Conservation (phyloP, 1,140 invertebrate genomes). For the Drosophila sucinea region DNA sequence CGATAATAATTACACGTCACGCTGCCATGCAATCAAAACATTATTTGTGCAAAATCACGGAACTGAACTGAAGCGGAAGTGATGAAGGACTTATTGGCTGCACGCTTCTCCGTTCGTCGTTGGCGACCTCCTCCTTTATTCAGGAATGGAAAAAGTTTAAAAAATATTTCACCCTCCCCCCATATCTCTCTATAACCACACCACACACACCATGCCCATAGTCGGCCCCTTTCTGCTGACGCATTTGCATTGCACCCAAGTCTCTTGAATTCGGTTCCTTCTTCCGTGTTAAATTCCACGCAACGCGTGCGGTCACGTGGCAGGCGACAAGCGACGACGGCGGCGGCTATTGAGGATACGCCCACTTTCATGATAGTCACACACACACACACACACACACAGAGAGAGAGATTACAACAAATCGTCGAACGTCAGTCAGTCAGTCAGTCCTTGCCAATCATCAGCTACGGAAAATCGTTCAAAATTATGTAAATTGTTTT, state of each 20-base stretch:
- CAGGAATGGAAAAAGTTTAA: conserved; percentile 60
- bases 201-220: conserved; percentile 16
- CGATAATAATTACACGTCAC: conserved; percentile 83
- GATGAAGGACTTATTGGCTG: conserved; percentile 83
- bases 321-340: conserved; percentile 22
- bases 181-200: background rate
- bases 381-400: conserved; percentile 39
- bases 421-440: conserved; percentile 52
- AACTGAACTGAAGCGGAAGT: conserved; percentile 82
- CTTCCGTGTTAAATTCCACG: conserved; percentile 75
- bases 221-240: background rate
- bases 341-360: conserved; percentile 36
- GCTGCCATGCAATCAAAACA: conserved; percentile 83
- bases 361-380: conserved; percentile 74
- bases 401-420: conserved; percentile 54
- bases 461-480: conserved; percentile 63
- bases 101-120: conserved; percentile 64
- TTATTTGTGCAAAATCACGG: conserved; percentile 83
- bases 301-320: conserved; percentile 78
- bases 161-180: conserved; percentile 46
- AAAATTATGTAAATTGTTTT: conserved; percentile 78
- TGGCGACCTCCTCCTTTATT: background rate
- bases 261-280: conserved; percentile 35
- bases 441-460: conserved; percentile 25
- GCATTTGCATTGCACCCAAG: conserved; percentile 58